A percentile compares a stretch with the other conserved stretches of the same genome.
Evolutionary conservation across 2,888 invertebrate species (phyloP).

Genomic region (Cryptops parisi): DNA sequence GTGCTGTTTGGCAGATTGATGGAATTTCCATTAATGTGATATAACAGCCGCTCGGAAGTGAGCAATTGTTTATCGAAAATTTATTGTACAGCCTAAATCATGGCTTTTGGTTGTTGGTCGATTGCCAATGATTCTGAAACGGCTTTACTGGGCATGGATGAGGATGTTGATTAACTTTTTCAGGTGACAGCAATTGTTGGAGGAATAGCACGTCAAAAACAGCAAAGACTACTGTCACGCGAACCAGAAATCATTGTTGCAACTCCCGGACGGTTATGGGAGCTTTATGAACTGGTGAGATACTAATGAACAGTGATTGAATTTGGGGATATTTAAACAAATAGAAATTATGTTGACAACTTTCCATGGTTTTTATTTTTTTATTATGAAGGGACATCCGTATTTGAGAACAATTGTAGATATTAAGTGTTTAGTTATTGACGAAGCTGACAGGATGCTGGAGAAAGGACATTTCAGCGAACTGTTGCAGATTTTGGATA

Average conservation of each 20-base stretch:
- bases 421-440: constrained; percentile 62
- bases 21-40: too few species aligned
- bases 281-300: constrained; percentile 47
- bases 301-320: too few species aligned
- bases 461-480: constrained; percentile 94
- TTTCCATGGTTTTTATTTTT: background rate
- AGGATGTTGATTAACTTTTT: too few species aligned
- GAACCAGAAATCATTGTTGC: constrained; percentile 91
- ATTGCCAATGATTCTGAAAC: too few species aligned
- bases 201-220: constrained; percentile 86
- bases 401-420: constrained; percentile 18
- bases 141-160: too few species aligned
- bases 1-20: too few species aligned
- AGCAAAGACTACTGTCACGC: constrained; percentile 64
- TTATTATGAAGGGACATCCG: background rate
- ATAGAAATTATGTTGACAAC: background rate
- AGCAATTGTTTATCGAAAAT: too few species aligned
- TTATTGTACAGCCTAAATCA: too few species aligned
- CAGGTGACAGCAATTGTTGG: constrained; percentile 74
- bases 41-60: too few species aligned
- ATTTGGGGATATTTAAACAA: background rate
- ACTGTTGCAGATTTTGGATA: constrained; percentile 59
- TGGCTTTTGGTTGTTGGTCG: too few species aligned
- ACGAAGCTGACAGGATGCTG: constrained; percentile 97
- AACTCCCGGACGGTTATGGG: constrained; percentile 95